Evolutionary conservation across 2,888 invertebrate genomes (phyloP).

Genomic region (Andrena haemorrhoa): DNA sequence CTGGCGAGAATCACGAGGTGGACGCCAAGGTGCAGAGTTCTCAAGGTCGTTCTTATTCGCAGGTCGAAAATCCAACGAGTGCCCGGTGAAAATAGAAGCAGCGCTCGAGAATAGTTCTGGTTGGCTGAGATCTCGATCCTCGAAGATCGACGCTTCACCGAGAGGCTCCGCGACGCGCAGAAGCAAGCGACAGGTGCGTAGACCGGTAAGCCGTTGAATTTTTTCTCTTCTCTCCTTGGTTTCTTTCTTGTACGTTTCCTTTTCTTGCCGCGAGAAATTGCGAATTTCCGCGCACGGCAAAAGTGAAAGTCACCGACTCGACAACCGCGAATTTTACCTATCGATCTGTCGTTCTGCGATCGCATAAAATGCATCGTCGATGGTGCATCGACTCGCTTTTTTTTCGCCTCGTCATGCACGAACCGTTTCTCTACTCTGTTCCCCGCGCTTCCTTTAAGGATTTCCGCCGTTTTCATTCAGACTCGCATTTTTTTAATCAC

Average conservation of each 20-base stretch:
- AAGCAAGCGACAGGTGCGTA: conserved; percentile 16
- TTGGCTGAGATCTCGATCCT: conserved; percentile 54
- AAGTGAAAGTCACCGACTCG: conserved; percentile 44
- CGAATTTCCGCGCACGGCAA: conserved; percentile 27
- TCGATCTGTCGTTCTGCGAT: conserved; percentile 16
- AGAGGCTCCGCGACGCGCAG: conserved; percentile 5
- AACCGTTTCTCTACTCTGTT: neutral
- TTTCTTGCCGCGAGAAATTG: conserved; percentile 2
- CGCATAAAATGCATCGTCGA: conserved; percentile 27
- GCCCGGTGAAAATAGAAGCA: conserved; percentile 58
- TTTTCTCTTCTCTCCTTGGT: neutral
- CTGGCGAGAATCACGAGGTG: neutral
- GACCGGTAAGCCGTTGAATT: conserved; percentile 32
- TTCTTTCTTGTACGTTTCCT: neutral
- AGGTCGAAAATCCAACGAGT: conserved; percentile 26
- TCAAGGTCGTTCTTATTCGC: conserved; percentile 42
- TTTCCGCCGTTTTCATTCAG: neutral
- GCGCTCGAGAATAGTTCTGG: conserved; percentile 57
- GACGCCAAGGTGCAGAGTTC: neutral
- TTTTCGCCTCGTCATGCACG: conserved; percentile 3
- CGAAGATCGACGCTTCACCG: conserved; percentile 1
- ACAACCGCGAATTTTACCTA: conserved; percentile 35
- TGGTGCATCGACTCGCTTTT: conserved; percentile 25
- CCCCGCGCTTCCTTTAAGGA: no score
- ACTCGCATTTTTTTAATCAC: neutral